A percentile compares a stretch with the other conserved stretches of the same genome.
Evolutionary conservation across 2,113 vertebrate species (phyloP).

Genomic region (Pseudolaguvia tuberculata): DNA sequence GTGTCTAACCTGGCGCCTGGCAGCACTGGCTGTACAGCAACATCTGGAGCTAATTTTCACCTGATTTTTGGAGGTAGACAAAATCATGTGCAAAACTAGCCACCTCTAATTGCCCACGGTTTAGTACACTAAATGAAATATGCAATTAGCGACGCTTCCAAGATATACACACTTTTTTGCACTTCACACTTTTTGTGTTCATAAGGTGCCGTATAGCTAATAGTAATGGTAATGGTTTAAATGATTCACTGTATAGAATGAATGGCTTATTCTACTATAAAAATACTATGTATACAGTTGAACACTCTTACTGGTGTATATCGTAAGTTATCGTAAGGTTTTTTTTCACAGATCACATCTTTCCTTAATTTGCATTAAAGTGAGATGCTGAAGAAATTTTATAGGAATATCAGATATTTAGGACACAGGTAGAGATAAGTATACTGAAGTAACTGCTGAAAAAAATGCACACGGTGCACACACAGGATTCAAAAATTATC

Average conservation of each 20-base stretch:
- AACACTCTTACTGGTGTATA: background rate
- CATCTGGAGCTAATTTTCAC: conserved; percentile 9
- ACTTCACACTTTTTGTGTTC: conserved; percentile 6
- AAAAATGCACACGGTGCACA: too few relatives aligned
- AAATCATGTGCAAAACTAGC: conserved; percentile 14
- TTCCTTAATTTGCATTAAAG: too few relatives aligned
- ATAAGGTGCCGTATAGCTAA: background rate
- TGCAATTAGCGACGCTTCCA: conserved; percentile 11
- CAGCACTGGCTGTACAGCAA: background rate
- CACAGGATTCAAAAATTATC: too few relatives aligned
- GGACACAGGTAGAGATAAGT: too few relatives aligned
- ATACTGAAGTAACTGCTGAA: too few relatives aligned
- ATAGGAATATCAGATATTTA: too few relatives aligned
- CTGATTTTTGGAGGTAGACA: conserved; percentile 12
- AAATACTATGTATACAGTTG: background rate
- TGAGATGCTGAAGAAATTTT: too few relatives aligned
- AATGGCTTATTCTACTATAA: background rate
- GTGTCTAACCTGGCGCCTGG: conserved; percentile 1
- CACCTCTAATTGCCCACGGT: conserved; percentile 19
- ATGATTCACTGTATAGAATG: background rate
- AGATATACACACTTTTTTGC: conserved; percentile 1
- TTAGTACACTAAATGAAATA: conserved; percentile 11
- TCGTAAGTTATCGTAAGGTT: too few relatives aligned
- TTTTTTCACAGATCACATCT: too few relatives aligned
- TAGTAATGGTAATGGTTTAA: background rate